phyloP scores from a whole-genome alignment of 2,888 invertebrate genomes.

The Yponomeuta plumbellus region DNA sequence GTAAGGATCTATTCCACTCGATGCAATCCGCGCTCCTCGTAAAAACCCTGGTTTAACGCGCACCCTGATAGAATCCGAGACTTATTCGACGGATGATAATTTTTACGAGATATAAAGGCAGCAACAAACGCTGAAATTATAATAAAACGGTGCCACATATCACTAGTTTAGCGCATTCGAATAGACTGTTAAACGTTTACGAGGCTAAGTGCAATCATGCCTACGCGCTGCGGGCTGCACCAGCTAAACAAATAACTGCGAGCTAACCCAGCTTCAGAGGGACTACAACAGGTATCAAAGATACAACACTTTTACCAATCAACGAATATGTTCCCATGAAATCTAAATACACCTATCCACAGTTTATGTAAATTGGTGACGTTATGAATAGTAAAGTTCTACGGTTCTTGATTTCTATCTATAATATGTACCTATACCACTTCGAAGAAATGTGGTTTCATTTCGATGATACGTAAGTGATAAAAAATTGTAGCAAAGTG shows the following conservation, averaged over 20 bases:
- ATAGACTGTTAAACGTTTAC: constrained; percentile 22
- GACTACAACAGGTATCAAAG: too few relatives aligned
- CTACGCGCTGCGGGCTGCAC: constrained; percentile 7
- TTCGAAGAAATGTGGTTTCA: too few relatives aligned
- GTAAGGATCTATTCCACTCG: neutral
- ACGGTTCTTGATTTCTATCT: too few relatives aligned
- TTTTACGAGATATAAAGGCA: constrained; percentile 17
- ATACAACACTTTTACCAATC: too few relatives aligned
- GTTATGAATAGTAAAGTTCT: too few relatives aligned
- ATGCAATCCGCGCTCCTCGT: constrained; percentile 5
- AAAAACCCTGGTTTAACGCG: constrained; percentile 1
- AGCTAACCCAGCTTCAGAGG: too few relatives aligned
- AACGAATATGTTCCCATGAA: too few relatives aligned
- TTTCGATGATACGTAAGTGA: too few relatives aligned
- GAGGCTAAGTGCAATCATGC: constrained; percentile 11
- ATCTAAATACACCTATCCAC: too few relatives aligned
- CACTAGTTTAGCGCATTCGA: constrained; percentile 19
- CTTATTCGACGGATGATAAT: constrained; percentile 17
- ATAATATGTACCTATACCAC: too few relatives aligned
- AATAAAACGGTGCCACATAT: constrained; percentile 19
- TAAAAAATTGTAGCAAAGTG: too few relatives aligned
- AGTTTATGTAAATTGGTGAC: too few relatives aligned
- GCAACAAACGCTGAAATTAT: constrained; percentile 19
- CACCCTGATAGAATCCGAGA: constrained; percentile 12
- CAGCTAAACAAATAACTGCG: constrained; percentile 14